Conservation (phyloP, 2,113 vertebrate genomes). For the Rhinolophus ferrumequinum region DNA sequence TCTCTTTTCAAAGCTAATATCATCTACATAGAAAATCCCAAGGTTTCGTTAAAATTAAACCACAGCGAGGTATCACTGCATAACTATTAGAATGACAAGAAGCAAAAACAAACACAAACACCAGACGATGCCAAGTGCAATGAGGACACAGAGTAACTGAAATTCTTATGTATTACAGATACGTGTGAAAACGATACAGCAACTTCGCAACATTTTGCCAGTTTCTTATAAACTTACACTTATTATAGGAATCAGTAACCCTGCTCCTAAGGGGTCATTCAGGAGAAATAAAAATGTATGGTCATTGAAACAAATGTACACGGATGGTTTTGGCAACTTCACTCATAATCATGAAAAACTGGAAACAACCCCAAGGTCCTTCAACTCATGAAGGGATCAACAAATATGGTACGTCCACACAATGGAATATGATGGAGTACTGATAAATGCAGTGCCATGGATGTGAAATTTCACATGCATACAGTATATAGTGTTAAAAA, state of each 20-base stretch:
- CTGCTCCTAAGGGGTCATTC: neutral
- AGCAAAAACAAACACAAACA: neutral
- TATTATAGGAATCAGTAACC: neutral
- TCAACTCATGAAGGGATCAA: neutral
- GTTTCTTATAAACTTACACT: neutral
- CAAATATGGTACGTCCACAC: neutral
- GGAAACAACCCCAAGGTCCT: neutral
- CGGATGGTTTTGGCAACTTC: neutral
- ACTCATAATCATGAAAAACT: neutral
- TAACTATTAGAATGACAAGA: neutral
- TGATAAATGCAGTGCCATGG: fast-evolving
- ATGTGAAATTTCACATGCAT: neutral
- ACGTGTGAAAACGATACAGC: neutral
- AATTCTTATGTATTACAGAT: neutral
- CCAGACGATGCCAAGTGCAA: neutral
- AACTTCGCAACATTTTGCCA: neutral
- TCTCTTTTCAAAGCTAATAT: neutral
- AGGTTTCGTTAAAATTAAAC: neutral
- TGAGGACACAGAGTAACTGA: neutral
- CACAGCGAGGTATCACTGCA: neutral
- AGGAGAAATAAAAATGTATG: neutral
- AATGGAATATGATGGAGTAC: neutral
- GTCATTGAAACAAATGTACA: neutral
- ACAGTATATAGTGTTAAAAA: fast-evolving
- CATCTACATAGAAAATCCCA: neutral